Evolutionary conservation across 2,888 invertebrate genomes (phyloP).

Genomic region (Scaptomyza reducta): DNA sequence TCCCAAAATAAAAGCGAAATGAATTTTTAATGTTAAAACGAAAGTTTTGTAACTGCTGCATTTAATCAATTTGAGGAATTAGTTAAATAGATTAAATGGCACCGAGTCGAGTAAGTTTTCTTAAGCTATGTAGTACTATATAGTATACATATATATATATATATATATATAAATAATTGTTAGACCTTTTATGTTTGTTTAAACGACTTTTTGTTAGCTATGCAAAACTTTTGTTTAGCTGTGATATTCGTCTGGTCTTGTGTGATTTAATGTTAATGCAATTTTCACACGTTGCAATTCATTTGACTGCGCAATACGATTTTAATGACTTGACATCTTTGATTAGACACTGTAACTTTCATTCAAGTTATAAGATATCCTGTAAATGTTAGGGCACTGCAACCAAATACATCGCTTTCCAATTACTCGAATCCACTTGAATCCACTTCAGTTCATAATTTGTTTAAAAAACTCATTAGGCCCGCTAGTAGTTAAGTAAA

Average conservation of each 20-base stretch:
- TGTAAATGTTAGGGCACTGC: too few relatives aligned
- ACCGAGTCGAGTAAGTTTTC: background rate
- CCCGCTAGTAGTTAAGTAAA: background rate
- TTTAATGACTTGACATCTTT: conserved; percentile 15
- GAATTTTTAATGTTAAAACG: too few relatives aligned
- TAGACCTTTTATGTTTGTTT: background rate
- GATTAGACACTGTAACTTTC: too few relatives aligned
- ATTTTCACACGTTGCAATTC: conserved; percentile 43
- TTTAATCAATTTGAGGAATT: background rate
- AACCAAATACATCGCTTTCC: too few relatives aligned
- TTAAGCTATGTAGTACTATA: background rate
- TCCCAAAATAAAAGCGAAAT: too few relatives aligned
- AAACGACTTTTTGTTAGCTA: background rate
- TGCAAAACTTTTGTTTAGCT: conserved; percentile 1
- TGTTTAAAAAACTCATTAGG: too few relatives aligned
- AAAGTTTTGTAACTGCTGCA: too few relatives aligned
- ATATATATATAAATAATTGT: background rate
- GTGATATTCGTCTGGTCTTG: conserved; percentile 14
- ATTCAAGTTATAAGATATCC: too few relatives aligned
- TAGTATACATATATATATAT: too few relatives aligned
- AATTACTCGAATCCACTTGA: too few relatives aligned
- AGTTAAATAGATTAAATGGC: background rate
- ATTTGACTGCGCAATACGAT: conserved; percentile 3
- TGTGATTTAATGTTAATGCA: conserved; percentile 37
- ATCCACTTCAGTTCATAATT: too few relatives aligned